Percentiles rank a stretch among this genome's conserved stretches.
phyloP scores from a whole-genome alignment of 2,113 vertebrate genomes.

The Prolemur simus region DNA sequence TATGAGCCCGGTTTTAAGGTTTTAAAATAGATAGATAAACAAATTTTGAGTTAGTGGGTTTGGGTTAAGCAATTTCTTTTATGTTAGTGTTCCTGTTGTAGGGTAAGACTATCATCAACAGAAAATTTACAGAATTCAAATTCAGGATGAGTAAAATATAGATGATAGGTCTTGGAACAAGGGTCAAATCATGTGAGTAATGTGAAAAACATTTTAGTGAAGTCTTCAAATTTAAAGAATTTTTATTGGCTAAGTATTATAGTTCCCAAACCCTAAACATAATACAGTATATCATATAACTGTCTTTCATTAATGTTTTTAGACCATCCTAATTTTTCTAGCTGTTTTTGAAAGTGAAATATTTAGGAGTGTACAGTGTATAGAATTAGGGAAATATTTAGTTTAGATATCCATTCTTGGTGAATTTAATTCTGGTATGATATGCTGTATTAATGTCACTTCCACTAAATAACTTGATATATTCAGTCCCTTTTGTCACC shows the following conservation, averaged over 20 bases:
- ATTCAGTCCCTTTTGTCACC: constrained; percentile 74
- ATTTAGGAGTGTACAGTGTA: neutral
- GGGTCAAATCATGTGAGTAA: constrained; percentile 68
- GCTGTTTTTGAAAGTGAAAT: constrained; percentile 34
- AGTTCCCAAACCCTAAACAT: constrained; percentile 6
- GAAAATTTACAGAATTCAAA: constrained; percentile 65
- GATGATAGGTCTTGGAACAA: constrained; percentile 59
- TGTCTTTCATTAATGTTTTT: constrained; percentile 13
- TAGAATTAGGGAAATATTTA: constrained; percentile 29
- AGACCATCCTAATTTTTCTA: constrained; percentile 37
- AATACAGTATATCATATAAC: constrained; percentile 67
- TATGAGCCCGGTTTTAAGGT: constrained; percentile 39
- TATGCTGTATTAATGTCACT: constrained; percentile 82
- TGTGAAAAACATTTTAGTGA: constrained; percentile 38
- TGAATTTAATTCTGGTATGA: constrained; percentile 73
- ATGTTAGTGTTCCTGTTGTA: constrained; percentile 70
- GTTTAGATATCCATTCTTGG: constrained; percentile 22
- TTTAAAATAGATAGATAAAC: constrained; percentile 6
- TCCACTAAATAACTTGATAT: constrained; percentile 81
- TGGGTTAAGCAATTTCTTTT: constrained; percentile 65
- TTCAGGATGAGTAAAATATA: constrained; percentile 59
- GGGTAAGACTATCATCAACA: constrained; percentile 67
- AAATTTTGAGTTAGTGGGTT: constrained; percentile 55
- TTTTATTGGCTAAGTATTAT: constrained; percentile 50
- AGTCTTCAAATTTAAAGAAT: constrained; percentile 60